Base-by-base conservation (phyloP, 1,140 invertebrate genomes). In the Drepana arcuata region DNA sequence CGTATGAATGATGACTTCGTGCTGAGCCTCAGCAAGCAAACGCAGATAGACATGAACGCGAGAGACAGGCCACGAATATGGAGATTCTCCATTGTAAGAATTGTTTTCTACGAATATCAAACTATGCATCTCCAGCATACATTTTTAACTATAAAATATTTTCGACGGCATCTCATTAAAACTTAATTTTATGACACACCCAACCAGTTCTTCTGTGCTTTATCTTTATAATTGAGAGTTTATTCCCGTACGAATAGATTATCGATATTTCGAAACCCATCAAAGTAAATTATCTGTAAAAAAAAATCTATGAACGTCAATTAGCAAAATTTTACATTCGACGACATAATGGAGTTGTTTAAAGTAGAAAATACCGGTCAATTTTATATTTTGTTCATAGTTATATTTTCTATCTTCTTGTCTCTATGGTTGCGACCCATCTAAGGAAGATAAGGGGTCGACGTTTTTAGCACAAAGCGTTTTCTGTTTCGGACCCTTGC, bases 1-100 rank as follows among this genome's bases (percentile, higher is more conserved):
- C 51, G 61, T 81, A 81, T 78, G 77, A 81, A 81, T 74, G 77
- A 81, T 81, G 77, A 78, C 71, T 81, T 81, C 73, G 77, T 81
- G 77, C 73, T 68, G 56, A 50, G 66, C 61, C 62, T 73, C 62
- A 61, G 59, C 66, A 71, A 71, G 61, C 60, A 64, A 64, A 45
- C 52, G 57, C 18, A 21, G 9, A 9, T 4, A 9, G 4, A 9
- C 9, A 21, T 21, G 18, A 66, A 64, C 39, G 35, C 44, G 32
- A 38, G 34, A 73, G 72, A 81, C 68, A 60, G 43, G 68, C 60
- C 70, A 81, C 59, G 57, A 69, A 69, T 74, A 68, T 72, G 60
- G 58, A 67, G 65, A 67, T 72, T 33, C n/a, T n/a, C n/a, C n/a
- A n/a, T n/a, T n/a, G n/a, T n/a, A n/a, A n/a, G n/a, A n/a, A n/a